Conservation (phyloP, 2,113 vertebrate species). For the Vidua chalybeata region DNA sequence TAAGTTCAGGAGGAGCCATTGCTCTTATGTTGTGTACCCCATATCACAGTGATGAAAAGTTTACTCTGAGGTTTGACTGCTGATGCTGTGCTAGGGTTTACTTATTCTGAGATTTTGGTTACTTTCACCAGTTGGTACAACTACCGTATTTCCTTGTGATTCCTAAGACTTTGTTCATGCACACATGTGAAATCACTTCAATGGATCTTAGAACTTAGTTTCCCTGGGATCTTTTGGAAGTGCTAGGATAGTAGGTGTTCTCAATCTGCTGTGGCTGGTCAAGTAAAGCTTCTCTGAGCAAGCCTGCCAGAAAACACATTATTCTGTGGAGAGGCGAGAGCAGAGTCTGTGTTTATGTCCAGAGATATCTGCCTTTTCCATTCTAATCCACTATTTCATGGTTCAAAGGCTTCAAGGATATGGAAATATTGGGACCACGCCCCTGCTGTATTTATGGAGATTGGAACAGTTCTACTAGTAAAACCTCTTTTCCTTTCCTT, state of each 20-base stretch:
- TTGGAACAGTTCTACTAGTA: background rate
- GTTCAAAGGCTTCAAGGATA: background rate
- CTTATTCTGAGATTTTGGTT: background rate
- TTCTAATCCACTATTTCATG: background rate
- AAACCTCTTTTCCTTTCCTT: background rate
- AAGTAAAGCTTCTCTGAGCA: background rate
- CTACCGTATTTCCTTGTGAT: background rate
- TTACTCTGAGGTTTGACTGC: background rate
- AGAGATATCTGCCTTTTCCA: background rate
- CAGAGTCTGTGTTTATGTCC: background rate
- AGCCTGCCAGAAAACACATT: background rate
- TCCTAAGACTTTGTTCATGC: background rate
- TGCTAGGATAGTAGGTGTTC: background rate
- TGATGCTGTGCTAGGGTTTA: background rate
- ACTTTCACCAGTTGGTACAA: background rate
- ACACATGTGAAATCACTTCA: background rate
- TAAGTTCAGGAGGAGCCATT: background rate
- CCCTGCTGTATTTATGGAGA: background rate
- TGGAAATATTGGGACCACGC: background rate
- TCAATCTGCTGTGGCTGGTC: background rate
- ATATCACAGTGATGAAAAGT: background rate
- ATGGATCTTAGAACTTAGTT: background rate
- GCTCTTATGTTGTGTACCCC: background rate
- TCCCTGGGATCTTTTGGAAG: background rate
- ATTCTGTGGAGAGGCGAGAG: background rate